Conservation (phyloP, 2,113 vertebrate species). For the Balaenoptera acutorostrata region DNA sequence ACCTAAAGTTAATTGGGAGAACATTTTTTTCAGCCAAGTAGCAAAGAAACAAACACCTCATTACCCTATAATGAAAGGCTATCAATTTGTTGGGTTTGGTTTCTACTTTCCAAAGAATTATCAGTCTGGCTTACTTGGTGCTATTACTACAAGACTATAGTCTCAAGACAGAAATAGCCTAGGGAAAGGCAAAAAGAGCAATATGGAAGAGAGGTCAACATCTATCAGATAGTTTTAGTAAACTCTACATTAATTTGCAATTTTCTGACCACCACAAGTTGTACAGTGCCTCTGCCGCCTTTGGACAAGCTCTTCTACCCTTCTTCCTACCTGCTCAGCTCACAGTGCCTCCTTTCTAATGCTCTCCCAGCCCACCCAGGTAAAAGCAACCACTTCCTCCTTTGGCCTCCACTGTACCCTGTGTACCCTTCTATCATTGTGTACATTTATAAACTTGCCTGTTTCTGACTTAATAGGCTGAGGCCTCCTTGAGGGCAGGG, state of each 20-base stretch:
- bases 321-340: neutral
- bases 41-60: constrained; percentile 22
- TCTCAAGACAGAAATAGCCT: neutral
- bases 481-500: neutral
- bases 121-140: neutral
- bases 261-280: neutral
- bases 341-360: neutral
- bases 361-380: neutral
- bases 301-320: neutral
- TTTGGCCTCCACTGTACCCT: neutral
- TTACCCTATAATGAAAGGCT: neutral
- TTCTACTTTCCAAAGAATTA: constrained; percentile 4
- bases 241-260: neutral
- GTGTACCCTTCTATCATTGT: neutral
- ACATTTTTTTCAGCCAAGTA: constrained; percentile 29
- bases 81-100: neutral
- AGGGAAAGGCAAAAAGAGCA: neutral
- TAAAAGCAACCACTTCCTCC: neutral
- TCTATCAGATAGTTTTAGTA: neutral
- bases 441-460: neutral
- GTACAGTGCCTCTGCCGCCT: neutral
- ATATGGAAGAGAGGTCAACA: neutral
- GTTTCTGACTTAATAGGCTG: neutral
- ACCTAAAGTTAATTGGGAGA: constrained; percentile 83
- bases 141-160: neutral